phyloP scores from a whole-genome alignment of 2,113 vertebrate species.

The Ptyas mucosa region DNA sequence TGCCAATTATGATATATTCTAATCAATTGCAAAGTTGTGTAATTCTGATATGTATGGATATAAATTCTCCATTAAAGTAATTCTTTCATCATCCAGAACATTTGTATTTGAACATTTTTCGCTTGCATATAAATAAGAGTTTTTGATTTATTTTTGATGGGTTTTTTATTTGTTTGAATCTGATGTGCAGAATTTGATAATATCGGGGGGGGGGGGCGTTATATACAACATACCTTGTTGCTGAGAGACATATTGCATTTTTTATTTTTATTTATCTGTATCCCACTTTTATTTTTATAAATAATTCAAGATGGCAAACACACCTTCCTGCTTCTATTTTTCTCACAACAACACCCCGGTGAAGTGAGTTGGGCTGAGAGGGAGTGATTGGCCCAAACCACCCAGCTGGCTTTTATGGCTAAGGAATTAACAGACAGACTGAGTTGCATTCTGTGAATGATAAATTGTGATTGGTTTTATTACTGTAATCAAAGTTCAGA shows the following conservation, averaged over 20 bases:
- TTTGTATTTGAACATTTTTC: background rate
- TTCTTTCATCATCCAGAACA: background rate
- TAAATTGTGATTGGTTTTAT: background rate
- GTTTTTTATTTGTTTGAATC: background rate
- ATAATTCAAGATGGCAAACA: too few relatives aligned
- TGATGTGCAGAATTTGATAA: background rate
- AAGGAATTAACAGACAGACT: too few relatives aligned
- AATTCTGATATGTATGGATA: background rate
- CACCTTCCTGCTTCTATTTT: too few relatives aligned
- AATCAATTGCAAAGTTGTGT: background rate
- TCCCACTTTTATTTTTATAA: too few relatives aligned
- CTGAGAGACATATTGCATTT: background rate
- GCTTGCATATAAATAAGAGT: background rate
- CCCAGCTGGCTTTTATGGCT: too few relatives aligned
- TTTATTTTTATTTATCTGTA: too few relatives aligned
- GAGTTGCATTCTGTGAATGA: too few relatives aligned
- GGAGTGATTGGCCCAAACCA: too few relatives aligned
- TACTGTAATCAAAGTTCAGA: background rate
- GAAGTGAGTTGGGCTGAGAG: too few relatives aligned
- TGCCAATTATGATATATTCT: background rate
- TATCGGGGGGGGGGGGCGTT: background rate
- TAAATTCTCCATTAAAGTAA: background rate
- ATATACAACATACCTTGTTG: background rate
- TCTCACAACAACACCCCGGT: too few relatives aligned
- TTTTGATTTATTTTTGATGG: background rate